Base-by-base conservation (phyloP, 2,888 invertebrate genomes). In the Furcula furcula region DNA sequence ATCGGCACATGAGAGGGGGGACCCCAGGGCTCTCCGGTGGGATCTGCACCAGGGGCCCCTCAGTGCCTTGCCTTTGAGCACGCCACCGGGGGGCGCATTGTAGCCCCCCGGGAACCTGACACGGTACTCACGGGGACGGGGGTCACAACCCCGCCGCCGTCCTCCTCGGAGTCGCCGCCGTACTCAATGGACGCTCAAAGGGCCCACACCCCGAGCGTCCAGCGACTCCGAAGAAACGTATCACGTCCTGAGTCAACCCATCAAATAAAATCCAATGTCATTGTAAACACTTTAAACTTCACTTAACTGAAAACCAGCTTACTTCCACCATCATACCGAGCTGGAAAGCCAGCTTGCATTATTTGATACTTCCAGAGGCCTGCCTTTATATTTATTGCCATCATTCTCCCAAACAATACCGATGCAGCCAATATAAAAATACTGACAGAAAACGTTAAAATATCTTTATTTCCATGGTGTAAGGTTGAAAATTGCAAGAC, bases 381-480 rank as follows among this genome's bases (percentile, higher is more conserved):
- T 71, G 65, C 63, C 69, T 70, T 67, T 76, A 76, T 73, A 80
- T 80, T 82, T 81, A 84, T 80, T 79, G 68, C 76, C 74, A 69
- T 79, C 76, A 81, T 77, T 80, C 79, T 72, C 68, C 71, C 76
- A 77, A 77, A 82, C 78, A 80, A 79, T 76, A 64, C 72, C 56
- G 51, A 53, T 53, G 59, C 53, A 44, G 42, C 66, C 53, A 71
- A 66, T 52, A 52, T 61, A 62, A 42, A 36, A 45, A 33, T 36
- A 23, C 44, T 22, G 32, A 20, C 36, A 16, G 40, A 29, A 42
- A 50, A 40, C 15, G 36, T 27, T 39, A 42, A 45, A 28, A 45
- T 37, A 30, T 27, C 46, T 48, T 54, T 68, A 60, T 41, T 9
- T 10, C 44, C 31, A 49, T 7, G 34, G 9, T 27, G 49, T 67